phyloP scores from a whole-genome alignment of 1,140 invertebrate species.

The Brachionus plicatilis region DNA sequence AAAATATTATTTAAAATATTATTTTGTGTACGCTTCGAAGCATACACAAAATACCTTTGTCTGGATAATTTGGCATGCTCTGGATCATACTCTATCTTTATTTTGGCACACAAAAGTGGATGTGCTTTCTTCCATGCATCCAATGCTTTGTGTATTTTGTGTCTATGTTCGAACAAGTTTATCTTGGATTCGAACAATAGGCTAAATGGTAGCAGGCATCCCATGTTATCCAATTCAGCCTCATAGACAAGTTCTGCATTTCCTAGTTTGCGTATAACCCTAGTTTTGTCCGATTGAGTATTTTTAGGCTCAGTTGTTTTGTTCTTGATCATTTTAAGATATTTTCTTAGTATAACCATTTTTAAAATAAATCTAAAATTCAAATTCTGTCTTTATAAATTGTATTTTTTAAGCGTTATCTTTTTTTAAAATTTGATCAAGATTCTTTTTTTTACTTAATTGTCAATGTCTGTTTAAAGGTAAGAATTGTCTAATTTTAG shows the following conservation, averaged over 20 bases:
- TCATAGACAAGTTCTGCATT: not conserved
- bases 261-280: not conserved
- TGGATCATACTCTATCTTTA: not conserved
- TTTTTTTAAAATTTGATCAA: not conserved
- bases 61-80: not conserved
- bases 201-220: not conserved
- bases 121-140: not conserved
- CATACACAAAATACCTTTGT: conserved; percentile 10
- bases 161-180: not conserved
- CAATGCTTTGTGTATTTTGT: not conserved
- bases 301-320: not conserved
- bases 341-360: too few species aligned
- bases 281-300: not conserved
- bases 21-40: not conserved
- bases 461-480: not conserved
- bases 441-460: not conserved
- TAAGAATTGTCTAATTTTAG: not conserved
- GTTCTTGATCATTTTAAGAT: not conserved
- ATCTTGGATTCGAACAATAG: not conserved
- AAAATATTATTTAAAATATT: too few species aligned
- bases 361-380: too few species aligned
- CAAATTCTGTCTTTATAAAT: not conserved
- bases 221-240: not conserved
- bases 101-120: conserved; percentile 16
- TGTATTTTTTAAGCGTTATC: not conserved